These are phyloP conservation scores for Perca fluviatilis DNA, from an alignment of 2,113 vertebrate species.

Conservation along the genomic window DNA sequence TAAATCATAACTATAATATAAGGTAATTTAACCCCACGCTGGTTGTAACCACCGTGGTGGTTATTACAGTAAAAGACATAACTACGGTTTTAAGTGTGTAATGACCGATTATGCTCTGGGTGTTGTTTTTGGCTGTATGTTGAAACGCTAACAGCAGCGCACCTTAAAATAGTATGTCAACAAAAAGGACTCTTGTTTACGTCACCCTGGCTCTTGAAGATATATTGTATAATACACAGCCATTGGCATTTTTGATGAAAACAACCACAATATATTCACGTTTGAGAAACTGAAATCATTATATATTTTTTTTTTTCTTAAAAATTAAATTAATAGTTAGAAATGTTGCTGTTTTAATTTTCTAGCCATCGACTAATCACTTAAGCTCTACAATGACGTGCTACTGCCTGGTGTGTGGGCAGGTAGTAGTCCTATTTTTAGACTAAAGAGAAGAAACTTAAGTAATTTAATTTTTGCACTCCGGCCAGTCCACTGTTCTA, in stretches of 20 bases:
- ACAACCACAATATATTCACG: background rate
- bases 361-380: background rate
- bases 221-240: background rate
- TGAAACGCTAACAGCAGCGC: conserved; percentile 32
- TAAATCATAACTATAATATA: background rate
- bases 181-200: conserved; percentile 71
- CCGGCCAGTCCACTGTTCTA: background rate
- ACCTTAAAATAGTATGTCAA: conserved; percentile 69
- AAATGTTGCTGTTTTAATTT: background rate
- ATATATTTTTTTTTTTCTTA: too few relatives aligned
- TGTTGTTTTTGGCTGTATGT: conserved; percentile 31
- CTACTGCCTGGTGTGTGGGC: background rate
- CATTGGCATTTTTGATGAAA: background rate
- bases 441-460: background rate
- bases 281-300: background rate
- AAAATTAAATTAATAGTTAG: background rate
- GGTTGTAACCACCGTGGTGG: accelerated
- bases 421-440: conserved; percentile 34
- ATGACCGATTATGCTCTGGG: background rate
- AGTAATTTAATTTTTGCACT: background rate
- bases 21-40: background rate
- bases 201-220: background rate
- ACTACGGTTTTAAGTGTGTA: background rate
- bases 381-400: background rate
- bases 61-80: background rate